Base-by-base conservation (phyloP, 2,797 vertebrate species). In the Pempheris klunzingeri region DNA sequence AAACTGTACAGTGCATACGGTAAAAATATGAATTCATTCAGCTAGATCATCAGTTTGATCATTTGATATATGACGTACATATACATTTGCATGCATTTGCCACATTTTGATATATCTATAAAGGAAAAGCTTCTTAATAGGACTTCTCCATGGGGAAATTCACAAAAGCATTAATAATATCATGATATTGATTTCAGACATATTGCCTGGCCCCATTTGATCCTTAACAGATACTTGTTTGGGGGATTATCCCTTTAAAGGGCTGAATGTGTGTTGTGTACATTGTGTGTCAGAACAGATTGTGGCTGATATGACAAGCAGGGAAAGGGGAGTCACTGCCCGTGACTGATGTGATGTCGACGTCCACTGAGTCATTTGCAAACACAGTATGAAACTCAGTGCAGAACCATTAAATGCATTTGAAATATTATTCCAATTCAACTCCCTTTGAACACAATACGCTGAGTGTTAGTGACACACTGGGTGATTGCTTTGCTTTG, bases 281-380 rank as follows among this genome's bases (percentile, higher is more conserved):
- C 58, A 13, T 71, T 60, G 46, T 74, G 67, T 76, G 62, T 65
- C 71, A 55, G 66, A 68, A 60, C 86, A 86, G 78, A 75, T 78
- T 84, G 84, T 38, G 61, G 67, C 78, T 77, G 71, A 83, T 80
- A 76, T 85, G 74, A 82, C 74, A 77, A 88, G 80, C 80, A 59
- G 77, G 44, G 69, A 76, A 72, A 87, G 80, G 77, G 78, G 57
- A 90, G 64, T 81, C 80, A 65, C 66, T 30, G 74, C 60, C 83
- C 88, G 83, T 83, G 86, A 91, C 81, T 79, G 84, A 90, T 88
- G 86, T 64, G 77, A 74, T 63, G 78, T 46, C 72, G 86, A 78
- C 52, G 24, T 70, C 81, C 83, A 70, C 77, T 80, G 83, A 86
- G 77, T 89, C 84, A 89, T 83, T 79, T 72, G 74, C 80, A 82